Base-by-base conservation (phyloP, 1,140 invertebrate genomes). In the Spodoptera frugiperda region DNA sequence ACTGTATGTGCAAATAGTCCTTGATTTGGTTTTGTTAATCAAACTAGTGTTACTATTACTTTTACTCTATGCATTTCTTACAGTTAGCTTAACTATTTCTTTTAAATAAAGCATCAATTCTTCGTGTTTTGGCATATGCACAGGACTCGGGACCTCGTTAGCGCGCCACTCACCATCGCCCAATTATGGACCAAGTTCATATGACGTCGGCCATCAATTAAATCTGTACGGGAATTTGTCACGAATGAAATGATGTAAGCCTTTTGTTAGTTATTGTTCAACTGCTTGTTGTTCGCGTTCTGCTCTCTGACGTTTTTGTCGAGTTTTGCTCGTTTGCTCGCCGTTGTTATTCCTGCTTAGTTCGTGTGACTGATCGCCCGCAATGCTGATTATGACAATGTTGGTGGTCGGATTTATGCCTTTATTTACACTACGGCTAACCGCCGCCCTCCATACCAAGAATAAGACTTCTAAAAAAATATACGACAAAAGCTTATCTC, bases 161-260 rank as follows among this genome's bases (percentile, higher is more conserved):
- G 86, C 78, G 81, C 49, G 68, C 76, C 80, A 83, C 78, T 85
- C 75, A 82, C 51, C 73, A 73, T 54, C 77, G 79, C 82, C 78
- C 85, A 86, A 87, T 87, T 86, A 89, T 84, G 75, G 75, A 85
- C 78, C 83, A 82, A 87, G 79, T 83, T 83, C 77, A 79, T 82
- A 81, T 83, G 77, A 79, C 67, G 78, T 76, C 71, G 81, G 78
- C 81, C 80, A 81, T 86, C 84, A 85, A 88, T 86, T 88, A 86
- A 84, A 85, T 83, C 55, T 67, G 78, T 78, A 82, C 71, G 73
- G 79, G 76, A 78, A 79, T 82, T 82, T 81, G 81, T 82, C 77
- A 82, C 76, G 78, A 79, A 72, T 61, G 15, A 51, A 72, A 75
- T 77, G 46, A 75, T 75, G 59, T 65, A 75, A 75, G 48, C 57